Base-by-base conservation (phyloP, 2,113 vertebrate genomes). In the Stegastes partitus region DNA sequence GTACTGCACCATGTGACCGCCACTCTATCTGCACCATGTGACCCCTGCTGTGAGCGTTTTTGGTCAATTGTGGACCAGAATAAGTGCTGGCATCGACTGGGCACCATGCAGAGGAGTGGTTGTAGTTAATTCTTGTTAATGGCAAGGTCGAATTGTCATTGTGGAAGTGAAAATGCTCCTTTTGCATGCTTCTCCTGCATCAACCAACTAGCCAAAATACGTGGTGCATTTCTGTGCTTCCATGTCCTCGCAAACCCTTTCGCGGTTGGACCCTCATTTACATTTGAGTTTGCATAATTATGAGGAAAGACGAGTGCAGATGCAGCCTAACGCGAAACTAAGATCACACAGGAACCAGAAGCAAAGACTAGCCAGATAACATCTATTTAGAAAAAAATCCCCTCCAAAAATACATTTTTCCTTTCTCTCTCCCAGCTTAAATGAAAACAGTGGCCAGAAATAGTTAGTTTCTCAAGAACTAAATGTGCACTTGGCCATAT, bases 71-170 rank as follows among this genome's bases (percentile, higher is more conserved):
- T 42, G 26, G 58, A 25, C 68, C 69, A 56, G 6, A 79, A 56
- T 90, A 88, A 92, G 80, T 75, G 84, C 57, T 19, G 14, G 11
- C 61, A 91, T 90, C 19, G 77, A 91, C 85, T 53, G 37, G 58
- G 39, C 8, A 11, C 54, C 51, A 55, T 5, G 37, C 45, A 79
- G 71, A 77, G 22, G 57, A 68, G 61, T 42, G 74, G 74, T 82
- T 89, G 83, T 67, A 56, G 53, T 51, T 69, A 3, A 79, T 80
- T 89, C 59, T 65, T 74, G 56, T 66, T 61, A 83, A 66, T 18
- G 50, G 56, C 31, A 76, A 63, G 39, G 55, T 68, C 55, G 11
- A 62, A 56, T 14, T 18, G 22, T 39, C 11, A 25, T 5, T 23
- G 49, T 28, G 44, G n/a, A 23, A 63, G 47, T 28, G 10, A 62